phyloP scores from a whole-genome alignment of 1,140 invertebrate genomes.

The Aporrectodea caliginosa region DNA sequence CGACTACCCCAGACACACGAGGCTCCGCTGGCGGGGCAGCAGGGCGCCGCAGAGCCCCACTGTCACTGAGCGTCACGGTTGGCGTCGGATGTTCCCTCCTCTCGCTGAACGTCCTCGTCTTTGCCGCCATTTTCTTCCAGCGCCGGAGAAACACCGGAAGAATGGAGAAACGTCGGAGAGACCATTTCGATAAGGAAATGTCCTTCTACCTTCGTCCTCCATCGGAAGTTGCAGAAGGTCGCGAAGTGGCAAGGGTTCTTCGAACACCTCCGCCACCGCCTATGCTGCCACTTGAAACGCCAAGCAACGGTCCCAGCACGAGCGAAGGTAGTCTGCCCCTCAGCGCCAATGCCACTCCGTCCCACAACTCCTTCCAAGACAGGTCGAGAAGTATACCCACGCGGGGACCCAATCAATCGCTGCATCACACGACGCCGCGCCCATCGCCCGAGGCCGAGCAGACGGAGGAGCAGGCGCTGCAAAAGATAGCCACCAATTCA shows the following conservation, averaged over 20 bases:
- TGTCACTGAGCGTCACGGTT: conserved; percentile 80
- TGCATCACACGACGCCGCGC: no score
- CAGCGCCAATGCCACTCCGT: neutral
- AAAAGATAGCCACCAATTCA: no score
- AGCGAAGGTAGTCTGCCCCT: neutral
- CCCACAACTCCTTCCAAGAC: no score
- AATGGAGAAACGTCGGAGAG: neutral
- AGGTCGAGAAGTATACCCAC: no score
- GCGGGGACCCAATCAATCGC: no score
- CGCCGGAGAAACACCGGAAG: neutral
- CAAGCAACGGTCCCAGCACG: neutral
- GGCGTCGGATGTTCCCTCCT: conserved; percentile 85
- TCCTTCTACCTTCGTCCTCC: neutral
- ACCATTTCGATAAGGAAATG: neutral
- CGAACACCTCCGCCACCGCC: neutral
- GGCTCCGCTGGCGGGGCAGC: no score
- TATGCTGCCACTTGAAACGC: neutral
- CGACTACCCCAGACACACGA: no score
- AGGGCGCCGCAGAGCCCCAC: no score
- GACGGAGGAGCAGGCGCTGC: no score
- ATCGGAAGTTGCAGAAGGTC: no score
- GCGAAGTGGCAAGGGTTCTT: neutral
- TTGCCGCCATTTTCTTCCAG: conserved; percentile 90
- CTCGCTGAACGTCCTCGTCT: conserved; percentile 85
- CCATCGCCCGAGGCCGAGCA: no score